Conservation (phyloP, 1,140 invertebrate species). For the Drosophila seguyi region DNA sequence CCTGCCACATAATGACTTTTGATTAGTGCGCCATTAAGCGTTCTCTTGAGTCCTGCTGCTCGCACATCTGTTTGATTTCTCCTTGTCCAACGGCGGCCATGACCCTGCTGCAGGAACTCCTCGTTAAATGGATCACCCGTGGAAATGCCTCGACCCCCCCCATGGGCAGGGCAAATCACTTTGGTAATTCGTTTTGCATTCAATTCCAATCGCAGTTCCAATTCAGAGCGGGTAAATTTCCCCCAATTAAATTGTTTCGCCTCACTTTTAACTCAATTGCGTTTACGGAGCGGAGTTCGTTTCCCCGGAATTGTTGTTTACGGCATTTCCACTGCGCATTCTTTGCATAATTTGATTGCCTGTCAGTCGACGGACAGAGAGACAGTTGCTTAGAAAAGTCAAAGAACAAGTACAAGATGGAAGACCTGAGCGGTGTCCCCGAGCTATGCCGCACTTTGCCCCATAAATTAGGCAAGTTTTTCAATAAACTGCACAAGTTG, state of each 20-base stretch:
- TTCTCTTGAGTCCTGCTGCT: conserved; percentile 59
- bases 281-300: conserved; percentile 65
- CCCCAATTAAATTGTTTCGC: conserved; percentile 64
- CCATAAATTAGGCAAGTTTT: conserved; percentile 80
- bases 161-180: conserved; percentile 64
- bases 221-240: conserved; percentile 47
- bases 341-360: conserved; percentile 73
- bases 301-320: conserved; percentile 76
- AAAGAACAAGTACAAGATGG: conserved; percentile 20
- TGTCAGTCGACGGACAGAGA: conserved; percentile 26
- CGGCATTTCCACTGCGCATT: conserved; percentile 71
- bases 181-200: conserved; percentile 68
- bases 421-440: not conserved
- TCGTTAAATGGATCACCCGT: conserved; percentile 45
- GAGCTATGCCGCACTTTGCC: not conserved
- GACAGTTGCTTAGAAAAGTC: conserved; percentile 22
- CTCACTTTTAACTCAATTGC: conserved; percentile 77
- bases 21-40: conserved; percentile 81
- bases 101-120: conserved; percentile 43
- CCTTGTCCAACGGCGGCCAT: conserved; percentile 31
- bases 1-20: conserved; percentile 78
- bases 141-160: conserved; percentile 18
- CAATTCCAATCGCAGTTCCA: conserved; percentile 34
- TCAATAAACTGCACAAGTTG: conserved; percentile 80
- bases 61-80: conserved; percentile 78